Evolutionary conservation across 2,888 invertebrate genomes (phyloP).

Genomic region (Nomada fucata): DNA sequence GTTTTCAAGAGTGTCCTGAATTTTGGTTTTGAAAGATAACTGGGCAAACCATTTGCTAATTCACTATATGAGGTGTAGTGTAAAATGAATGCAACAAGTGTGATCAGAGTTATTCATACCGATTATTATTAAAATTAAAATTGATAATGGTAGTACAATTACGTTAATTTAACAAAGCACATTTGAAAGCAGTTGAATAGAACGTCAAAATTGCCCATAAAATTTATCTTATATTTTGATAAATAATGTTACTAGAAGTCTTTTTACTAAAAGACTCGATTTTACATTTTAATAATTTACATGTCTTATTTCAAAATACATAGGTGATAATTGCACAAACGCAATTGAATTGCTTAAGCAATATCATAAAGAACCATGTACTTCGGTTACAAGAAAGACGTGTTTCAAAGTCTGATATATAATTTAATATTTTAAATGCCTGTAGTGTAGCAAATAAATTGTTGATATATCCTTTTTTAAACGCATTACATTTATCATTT

Average conservation of each 20-base stretch:
- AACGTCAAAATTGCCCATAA: not conserved
- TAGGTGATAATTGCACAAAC: not conserved
- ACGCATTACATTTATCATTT: slow-evolving; percentile 4
- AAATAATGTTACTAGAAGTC: not conserved
- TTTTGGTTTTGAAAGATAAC: slow-evolving; percentile 21
- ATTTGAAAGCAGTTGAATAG: not conserved
- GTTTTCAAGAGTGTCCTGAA: slow-evolving; percentile 5
- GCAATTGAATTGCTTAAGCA: not conserved
- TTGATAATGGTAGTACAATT: not conserved
- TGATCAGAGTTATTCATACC: slow-evolving; percentile 20
- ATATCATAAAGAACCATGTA: not conserved
- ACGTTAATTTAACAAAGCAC: not conserved
- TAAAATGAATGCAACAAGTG: not conserved
- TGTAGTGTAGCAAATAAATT: not conserved
- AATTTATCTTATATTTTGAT: not conserved
- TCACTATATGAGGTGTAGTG: not conserved
- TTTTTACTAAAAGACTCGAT: not conserved
- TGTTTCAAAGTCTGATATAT: not conserved
- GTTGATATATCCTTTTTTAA: not conserved
- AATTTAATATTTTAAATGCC: not conserved
- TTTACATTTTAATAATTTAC: not conserved
- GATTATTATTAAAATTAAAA: not conserved
- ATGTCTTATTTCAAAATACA: not conserved
- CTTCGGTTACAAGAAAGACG: not conserved
- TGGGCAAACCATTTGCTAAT: not conserved